Base-by-base conservation (phyloP, 1,140 invertebrate species). In the Saccostrea cuccullata region DNA sequence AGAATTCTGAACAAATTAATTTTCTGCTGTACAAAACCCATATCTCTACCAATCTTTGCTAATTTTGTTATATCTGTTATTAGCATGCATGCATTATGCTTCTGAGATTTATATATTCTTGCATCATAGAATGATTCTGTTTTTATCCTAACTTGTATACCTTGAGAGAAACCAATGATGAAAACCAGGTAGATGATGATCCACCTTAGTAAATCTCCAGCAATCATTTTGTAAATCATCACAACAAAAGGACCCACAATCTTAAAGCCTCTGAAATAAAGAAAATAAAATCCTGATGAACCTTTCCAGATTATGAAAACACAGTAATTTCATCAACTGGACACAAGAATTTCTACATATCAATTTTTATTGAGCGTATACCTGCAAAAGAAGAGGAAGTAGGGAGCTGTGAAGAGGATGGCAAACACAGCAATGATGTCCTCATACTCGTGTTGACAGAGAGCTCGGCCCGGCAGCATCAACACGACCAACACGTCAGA, bases 191-290 rank as follows among this genome's bases (percentile, higher is more conserved):
- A 99, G 92, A 99, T 99, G 55, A 97, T 97, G 67, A 98, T 98
- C 95, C 99, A 99, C 91, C 98, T 96, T 11, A 99, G 95, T 23
- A 99, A 95, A 95, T 99, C 99, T 89, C 98, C 98, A 96, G 97
- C 97, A 30, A 99, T 97, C 98, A 99, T 99, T 90, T 98, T 96
- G 95, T 99, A 99, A 90, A 99, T 99, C 99, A 99, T 99, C 85
- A 99, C 98, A 8, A 99, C 98, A 96, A 99, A 99, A 11, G 99
- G 98, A 1, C 99, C 99, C 0, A 99, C 98, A 0, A 98, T 98
- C 94, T 99, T 98, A 94, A 99, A 99, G 40, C 98, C 98, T 93
- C 98, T 98, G 94, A 88, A 96, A 92, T 56, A 6, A 20, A 2
- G n/a, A n/a, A 64, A 64, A n/a, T 64, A 6, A n/a, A 64, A 47